Base-by-base conservation (phyloP, 2,113 vertebrate species). In the Elephantulus edwardii region DNA sequence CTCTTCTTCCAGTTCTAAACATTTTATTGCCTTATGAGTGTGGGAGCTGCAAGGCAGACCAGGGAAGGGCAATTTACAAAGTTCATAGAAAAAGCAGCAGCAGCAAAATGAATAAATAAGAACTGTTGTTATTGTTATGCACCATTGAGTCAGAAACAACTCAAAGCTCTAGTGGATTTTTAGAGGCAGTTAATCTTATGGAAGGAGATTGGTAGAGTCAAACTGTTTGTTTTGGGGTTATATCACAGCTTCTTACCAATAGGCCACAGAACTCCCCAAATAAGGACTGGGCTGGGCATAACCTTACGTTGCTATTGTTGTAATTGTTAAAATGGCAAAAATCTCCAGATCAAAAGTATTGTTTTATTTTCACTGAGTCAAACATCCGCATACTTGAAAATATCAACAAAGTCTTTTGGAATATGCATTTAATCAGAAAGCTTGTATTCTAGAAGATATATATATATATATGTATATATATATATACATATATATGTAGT, bases 361-460 rank as follows among this genome's bases (percentile, higher is more conserved):
- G 0, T 14, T 9, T 56, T 70, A 68, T 88, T 90, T 91, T 88
- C n/a, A 86, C 66, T 83, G 60, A n/a, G 42, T 10, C 48, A 86
- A 92, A 80, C 11, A 56, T 75, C 19, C 89, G 14, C 17, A 28
- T 85, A 46, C 72, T 89, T 93, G 83, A 84, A 92, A 92, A 94
- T 30, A 46, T 74, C n/a, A n/a, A n/a, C n/a, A n/a, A n/a, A n/a
- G n/a, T 62, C 2, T 50, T 91, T 90, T 44, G 28, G 33, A 78
- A 74, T 9, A 58, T 48, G n/a, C 6, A 33, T 91, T 83, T 91
- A 81, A 52, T 12, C 46, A 81, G 17, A 75, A 22, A 30, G 26
- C 19, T 42, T 93, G n/a, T 82, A 22, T 84, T 84, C 46, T 84
- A 68, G 44, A 93, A 95, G n/a, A n/a, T n/a, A n/a, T n/a, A n/a